phyloP scores from a whole-genome alignment of 2,113 vertebrate genomes.

The Mionectes macconnelli region DNA sequence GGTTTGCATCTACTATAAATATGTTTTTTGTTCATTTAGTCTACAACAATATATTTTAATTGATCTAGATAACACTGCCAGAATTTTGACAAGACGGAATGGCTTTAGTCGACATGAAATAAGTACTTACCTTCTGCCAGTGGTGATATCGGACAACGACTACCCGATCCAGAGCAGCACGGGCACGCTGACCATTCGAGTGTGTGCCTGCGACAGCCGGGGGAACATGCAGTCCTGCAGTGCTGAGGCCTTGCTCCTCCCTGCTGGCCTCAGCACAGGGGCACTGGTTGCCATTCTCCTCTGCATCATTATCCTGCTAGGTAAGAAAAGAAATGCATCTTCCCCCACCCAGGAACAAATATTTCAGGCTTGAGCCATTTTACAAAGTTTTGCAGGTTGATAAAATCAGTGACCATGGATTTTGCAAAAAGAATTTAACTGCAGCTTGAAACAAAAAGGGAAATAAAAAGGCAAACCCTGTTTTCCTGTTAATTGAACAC shows the following conservation, averaged over 20 bases:
- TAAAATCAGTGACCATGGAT: background rate
- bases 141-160: conserved; percentile 90
- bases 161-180: conserved; percentile 85
- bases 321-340: conserved; percentile 6
- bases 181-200: conserved; percentile 75
- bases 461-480: background rate
- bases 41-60: background rate
- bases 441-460: background rate
- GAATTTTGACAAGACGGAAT: conserved; percentile 89
- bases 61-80: conserved; percentile 92
- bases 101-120: conserved; percentile 92
- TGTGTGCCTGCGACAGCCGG: conserved; percentile 74
- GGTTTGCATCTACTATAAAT: background rate
- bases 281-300: conserved; percentile 79
- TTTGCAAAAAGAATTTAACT: background rate
- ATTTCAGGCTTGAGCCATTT: background rate
- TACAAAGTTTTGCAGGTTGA: background rate
- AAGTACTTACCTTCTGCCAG: conserved; percentile 88
- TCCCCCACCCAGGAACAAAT: background rate
- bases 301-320: conserved; percentile 76
- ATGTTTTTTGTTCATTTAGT: background rate
- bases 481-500: background rate
- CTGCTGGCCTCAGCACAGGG: conserved; percentile 78
- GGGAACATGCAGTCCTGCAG: conserved; percentile 81
- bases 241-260: conserved; percentile 71